Evolutionary conservation across 2,888 invertebrate genomes (phyloP), one percentile per base, ranked within the genome.

Genomic region (Heliconius erato): DNA sequence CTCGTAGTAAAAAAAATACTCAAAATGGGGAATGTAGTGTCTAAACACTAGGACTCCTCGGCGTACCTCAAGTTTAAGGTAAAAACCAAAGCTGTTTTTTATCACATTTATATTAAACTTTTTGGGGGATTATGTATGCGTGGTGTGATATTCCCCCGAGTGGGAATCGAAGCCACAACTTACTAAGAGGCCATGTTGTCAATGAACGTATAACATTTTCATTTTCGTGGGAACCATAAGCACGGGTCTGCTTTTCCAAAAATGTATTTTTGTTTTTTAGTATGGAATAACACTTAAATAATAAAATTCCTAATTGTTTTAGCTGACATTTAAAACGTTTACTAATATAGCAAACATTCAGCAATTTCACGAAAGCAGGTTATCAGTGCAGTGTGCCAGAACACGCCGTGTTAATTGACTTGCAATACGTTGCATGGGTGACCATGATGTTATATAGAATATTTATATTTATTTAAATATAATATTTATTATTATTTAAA

Each of bases 331-430:
- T 69, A 44, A 68, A 40, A 72, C 67, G 78, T 69, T 79, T 74
- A 81, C 49, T 49, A 16, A 6, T 54, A 65, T 71, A 79, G 76
- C 71, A 65, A 79, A 82, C 80, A 74, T 79, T 68, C 76, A 79
- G 81, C 84, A 85, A 85, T 87, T 86, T 84, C 83, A 83, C 84
- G 84, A 83, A 90, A 88, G 83, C 82, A 84, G 90, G 90, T 87
- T 88, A 89, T 86, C 84, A 86, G 90, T 80, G 84, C 87, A 89
- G 83, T 86, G 86, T 86, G 88, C 80, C 87, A 82, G 84, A 84
- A 83, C 84, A 86, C 84, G 83, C 86, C 77, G 84, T 85, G 83
- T 87, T 86, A 87, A 87, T 88, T 87, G 84, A 84, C 87, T 84
- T 81, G 84, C 82, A 84, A 84, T 84, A 84, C 69, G 72, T 84